Base-by-base conservation (phyloP, 2,888 invertebrate species). In the Poecilobothrus nobilitatus region DNA sequence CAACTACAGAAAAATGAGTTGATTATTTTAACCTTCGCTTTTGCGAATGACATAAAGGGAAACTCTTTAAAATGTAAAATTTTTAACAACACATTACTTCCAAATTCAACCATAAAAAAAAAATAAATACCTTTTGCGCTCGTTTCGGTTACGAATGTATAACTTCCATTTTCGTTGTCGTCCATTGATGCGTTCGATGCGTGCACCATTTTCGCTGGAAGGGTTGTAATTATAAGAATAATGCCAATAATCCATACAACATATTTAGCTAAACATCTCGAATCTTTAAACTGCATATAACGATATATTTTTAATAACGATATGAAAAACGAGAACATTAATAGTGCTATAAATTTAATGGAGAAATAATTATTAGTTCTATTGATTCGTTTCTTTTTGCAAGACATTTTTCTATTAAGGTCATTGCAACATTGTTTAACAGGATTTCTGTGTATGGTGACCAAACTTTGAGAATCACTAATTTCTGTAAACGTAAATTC, bases 131-230 rank as follows among this genome's bases (percentile, higher is more conserved):
- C 53, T 53, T 53, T 53, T 53, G 53, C 18, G 18, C 18, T 53
- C 1, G 53, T 12, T 53, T 53, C 53, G 15, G n/a, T 53, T 53
- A 53, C 53, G n/a, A 53, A 53, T 53, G 53, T 53, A 18, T 53
- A 53, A 75, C 77, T 75, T 75, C 74, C 72, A 74, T 74, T 71
- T 44, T 70, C 68, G 74, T 76, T 75, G 68, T 53, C 53, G 53
- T 53, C 53, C 53, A 53, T 53, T 53, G 53, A 53, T 53, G 53
- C 53, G 18, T 53, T 53, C 53, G 53, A 53, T 53, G 53, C 53
- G n/a, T 53, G 53, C 71, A 75, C 74, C 74, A 74, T 73, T 73
- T 73, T 74, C 72, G 73, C 73, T 75, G 75, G 75, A 74, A 75
- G 75, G 72, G 74, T 71, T 71, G 72, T 71, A 72, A 73, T 72